Evolutionary conservation across 1,140 invertebrate genomes (phyloP), one percentile per base, ranked within the genome.

Genomic region (Drosophila ananassae): DNA sequence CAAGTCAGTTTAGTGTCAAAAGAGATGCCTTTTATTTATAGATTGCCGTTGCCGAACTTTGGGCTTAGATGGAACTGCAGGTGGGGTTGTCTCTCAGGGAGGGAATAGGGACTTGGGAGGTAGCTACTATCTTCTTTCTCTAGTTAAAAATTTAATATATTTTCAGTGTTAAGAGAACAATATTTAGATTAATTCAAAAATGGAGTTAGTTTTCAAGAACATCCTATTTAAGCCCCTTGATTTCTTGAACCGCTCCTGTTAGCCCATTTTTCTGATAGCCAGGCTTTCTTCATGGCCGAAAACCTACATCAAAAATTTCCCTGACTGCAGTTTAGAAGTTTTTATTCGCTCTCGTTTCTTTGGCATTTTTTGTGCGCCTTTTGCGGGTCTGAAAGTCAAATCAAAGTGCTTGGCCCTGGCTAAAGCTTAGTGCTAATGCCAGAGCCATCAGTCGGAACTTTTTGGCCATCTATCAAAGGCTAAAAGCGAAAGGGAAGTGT

Each of bases 1-100:
- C 82, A 85, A 87, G 77, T 81, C 81, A 85, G 82, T 87, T 85
- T 85, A 85, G 82, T 81, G 81, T 87, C 77, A 81, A 81, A 81
- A 77, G 69, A 78, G 69, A 64, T 61, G 54, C 59, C 63, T 74
- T 87, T 87, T 81, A 85, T 87, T 85, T 85, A 87, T 85, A 87
- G 82, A 87, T 81, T 53, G 47, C 50, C 53, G 28, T 67, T 28
- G 41, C 37, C 44, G 52, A 68, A 59, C 41, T 57, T 44, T 17
- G 6, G 30, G 7, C 22, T 41, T 13, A 34, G 22, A 28, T 30
- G 39, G 37, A 54, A 28, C 21, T 21, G 2, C 2, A 9, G n/a
- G 2, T 79, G 66, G 75, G 50, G 41, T 21, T 28, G 64, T 5
- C 41, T n/a, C 50, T 25, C 1, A 21, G 39, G 9, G 0, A 37